Evolutionary conservation across 2,113 vertebrate genomes (phyloP), one percentile per base, ranked within the genome.

Genomic region (Monarcha castaneiventris): DNA sequence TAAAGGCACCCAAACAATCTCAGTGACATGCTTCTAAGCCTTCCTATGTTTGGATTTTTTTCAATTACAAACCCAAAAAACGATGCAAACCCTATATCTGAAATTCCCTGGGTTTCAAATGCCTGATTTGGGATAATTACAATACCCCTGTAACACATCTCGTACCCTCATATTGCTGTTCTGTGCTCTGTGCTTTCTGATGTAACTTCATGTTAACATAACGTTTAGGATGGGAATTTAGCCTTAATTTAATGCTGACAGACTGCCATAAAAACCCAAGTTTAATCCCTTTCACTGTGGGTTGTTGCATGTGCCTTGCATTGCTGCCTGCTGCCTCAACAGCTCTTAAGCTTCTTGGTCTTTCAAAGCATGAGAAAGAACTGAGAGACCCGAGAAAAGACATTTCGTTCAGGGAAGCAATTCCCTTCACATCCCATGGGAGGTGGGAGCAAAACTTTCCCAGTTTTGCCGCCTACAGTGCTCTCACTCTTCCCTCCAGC

Each of bases 231-330:
- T 35, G 84, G 80, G 89, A 95, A 91, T 93, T 95, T 59, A 90
- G 71, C 78, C 74, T 96, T 93, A 75, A 96, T 95, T 96, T 96
- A 89, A 87, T 49, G 76, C 54, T 54, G 81, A 85, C 83, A 84
- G 84, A 29, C 44, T 84, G 81, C 75, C 91, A 89, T 22, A 46
- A 85, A 69, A 79, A 37, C 41, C 58, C 16, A 9, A 43, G 62
- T 46, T 79, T 69, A 79, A 54, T n/a, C 81, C 66, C 16, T 39
- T 69, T 52, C 63, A 39, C 77, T 3, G 5, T 73, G 37, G 48
- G 52, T n/a, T 61, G 66, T 26, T 55, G 64, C 66, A 61, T 18
- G 62, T 4, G 7, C 71, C 81, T 75, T 61, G 51, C 81, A 46
- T 49, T 16, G 17, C 84, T 75, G 76, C 58, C 83, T 84, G 67